Evolutionary conservation across 2,113 vertebrate genomes (phyloP).

Genomic region (Periophthalmus modestus): DNA sequence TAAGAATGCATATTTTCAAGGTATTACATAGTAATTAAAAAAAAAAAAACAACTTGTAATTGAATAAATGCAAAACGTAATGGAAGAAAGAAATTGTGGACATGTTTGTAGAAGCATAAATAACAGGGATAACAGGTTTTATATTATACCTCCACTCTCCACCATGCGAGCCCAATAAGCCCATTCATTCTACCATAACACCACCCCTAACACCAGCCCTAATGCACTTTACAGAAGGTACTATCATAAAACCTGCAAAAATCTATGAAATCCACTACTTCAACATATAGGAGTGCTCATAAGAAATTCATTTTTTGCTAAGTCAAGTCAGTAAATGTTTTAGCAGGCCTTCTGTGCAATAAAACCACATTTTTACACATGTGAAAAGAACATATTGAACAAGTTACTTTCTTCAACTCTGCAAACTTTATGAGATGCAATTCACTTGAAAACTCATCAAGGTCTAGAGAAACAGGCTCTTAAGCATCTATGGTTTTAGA

Average conservation of each 20-base stretch:
- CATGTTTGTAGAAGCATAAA: no score
- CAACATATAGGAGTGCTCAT: slow-evolving; percentile 9
- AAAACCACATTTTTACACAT: background rate
- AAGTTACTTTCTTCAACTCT: background rate
- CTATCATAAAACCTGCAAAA: slow-evolving; percentile 26
- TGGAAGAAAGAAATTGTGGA: no score
- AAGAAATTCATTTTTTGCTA: slow-evolving; percentile 5
- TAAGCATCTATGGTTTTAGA: no score
- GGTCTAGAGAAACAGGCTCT: background rate
- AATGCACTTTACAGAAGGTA: slow-evolving; percentile 48
- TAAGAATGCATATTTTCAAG: no score
- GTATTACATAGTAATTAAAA: no score
- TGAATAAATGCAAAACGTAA: no score
- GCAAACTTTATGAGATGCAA: background rate
- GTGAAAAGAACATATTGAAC: background rate
- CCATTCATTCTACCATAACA: slow-evolving; percentile 47
- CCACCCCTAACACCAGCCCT: slow-evolving; percentile 32
- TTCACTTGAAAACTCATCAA: background rate
- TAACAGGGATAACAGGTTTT: no score
- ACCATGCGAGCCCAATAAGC: slow-evolving; percentile 28
- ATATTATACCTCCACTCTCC: background rate
- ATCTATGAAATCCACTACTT: slow-evolving; percentile 30
- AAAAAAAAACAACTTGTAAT: no score
- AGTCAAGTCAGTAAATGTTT: background rate
- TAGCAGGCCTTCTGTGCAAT: background rate